Base-by-base conservation (phyloP, 1,140 invertebrate species). In the Halesus radiatus region DNA sequence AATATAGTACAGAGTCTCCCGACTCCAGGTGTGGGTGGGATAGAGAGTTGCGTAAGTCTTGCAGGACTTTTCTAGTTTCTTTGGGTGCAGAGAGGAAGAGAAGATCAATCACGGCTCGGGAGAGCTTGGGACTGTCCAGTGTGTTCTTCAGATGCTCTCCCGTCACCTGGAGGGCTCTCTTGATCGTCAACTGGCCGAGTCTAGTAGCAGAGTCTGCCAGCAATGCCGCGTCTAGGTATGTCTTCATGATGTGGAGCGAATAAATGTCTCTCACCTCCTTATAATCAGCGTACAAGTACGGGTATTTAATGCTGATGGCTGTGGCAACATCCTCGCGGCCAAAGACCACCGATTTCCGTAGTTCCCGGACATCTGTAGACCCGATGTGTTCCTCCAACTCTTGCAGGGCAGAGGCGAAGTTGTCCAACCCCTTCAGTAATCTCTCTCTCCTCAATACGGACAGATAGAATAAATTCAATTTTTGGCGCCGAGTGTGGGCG, bases 131-230 rank as follows among this genome's bases (percentile, higher is more conserved):
- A 6, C 26, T 37, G 5, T 70, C 66, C 29, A 70, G 15, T 37
- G 66, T 37, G 66, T 70, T 70, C 66, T 70, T 70, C n/a, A 70
- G 22, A 45, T 45, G 37, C n/a, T 70, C 66, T n/a, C 66, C 66
- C 22, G 45, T 23, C 32, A 70, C 29, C 32, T 70, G 66, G 13
- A 70, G n/a, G 22, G 29, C 29, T 45, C 66, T 70, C 22, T 45
- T 50, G 66, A 45, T 45, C 16, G 16, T 32, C n/a, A 70, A 22
- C n/a, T 22, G 66, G 6, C 66, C 66, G 8, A 18, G 8, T 1
- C 2, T 70, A 15, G 29, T 18, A 32, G 26, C 37, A 1, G 8
- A 3, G 13, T 70, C 66, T 22, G 32, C 66, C n/a, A 50, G 22
- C 66, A 70, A 37, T 3, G 66, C 32, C 15, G n/a, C n/a, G 13